Conservation (phyloP, 2,113 vertebrate genomes). For the Xenopus laevis region DNA sequence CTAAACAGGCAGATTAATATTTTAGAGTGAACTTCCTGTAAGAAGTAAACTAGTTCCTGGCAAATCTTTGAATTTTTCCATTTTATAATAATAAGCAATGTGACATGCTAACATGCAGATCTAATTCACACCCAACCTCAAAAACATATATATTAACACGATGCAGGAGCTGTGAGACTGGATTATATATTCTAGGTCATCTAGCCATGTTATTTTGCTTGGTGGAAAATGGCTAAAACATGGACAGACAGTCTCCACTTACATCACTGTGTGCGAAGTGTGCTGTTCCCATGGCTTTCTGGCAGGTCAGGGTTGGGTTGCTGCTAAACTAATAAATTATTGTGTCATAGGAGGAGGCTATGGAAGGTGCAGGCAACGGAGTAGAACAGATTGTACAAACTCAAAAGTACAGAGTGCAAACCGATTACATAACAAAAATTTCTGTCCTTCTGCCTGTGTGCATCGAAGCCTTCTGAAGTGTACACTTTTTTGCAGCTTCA, state of each 20-base stretch:
- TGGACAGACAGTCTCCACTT: not conserved
- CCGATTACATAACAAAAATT: no score
- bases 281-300: constrained; percentile 24
- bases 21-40: no score
- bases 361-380: not conserved
- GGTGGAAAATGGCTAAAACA: not conserved
- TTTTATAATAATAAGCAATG: no score
- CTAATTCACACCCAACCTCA: no score
- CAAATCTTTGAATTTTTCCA: no score
- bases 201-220: not conserved
- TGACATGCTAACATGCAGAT: no score
- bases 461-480: no score
- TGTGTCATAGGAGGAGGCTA: not conserved
- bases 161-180: not conserved
- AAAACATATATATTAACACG: no score
- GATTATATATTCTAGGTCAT: not conserved
- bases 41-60: no score
- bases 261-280: constrained; percentile 2
- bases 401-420: not conserved
- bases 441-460: no score
- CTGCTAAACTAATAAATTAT: constrained; percentile 26
- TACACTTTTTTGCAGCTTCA: no score
- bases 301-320: constrained; percentile 12
- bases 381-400: constrained; percentile 1
- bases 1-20: no score